Evolutionary conservation across 2,888 invertebrate species (phyloP).

Genomic region (Invenusta paracnida): DNA sequence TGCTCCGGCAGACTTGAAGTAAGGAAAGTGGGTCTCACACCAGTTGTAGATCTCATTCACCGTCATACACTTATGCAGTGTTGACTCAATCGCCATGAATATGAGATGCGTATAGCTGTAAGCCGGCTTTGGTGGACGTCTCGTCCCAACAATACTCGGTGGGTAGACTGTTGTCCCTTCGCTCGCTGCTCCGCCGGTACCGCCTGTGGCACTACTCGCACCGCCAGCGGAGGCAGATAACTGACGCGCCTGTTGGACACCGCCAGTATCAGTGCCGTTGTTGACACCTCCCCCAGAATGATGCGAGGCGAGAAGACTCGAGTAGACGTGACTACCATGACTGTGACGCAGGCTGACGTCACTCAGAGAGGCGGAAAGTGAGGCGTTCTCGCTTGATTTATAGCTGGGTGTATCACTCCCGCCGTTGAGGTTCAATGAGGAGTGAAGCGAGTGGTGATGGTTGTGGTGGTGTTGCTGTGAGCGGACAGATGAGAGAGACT

Average conservation of each 20-base stretch:
- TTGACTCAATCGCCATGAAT: conserved; percentile 43
- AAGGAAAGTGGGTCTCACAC: conserved; percentile 43
- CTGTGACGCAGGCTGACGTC: background rate
- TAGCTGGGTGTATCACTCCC: too few relatives aligned
- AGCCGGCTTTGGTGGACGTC: conserved; percentile 20
- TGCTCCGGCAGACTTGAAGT: conserved; percentile 40
- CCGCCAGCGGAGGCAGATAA: background rate
- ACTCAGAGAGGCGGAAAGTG: background rate
- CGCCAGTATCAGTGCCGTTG: background rate
- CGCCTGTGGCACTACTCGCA: background rate
- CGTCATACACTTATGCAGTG: conserved; percentile 35
- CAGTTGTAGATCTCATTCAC: conserved; percentile 43
- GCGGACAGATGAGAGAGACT: background rate
- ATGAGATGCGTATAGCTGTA: conserved; percentile 42
- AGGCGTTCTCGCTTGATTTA: background rate
- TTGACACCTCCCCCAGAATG: background rate
- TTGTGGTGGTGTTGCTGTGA: background rate
- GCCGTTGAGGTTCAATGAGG: background rate
- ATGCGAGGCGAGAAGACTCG: background rate
- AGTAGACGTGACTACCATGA: background rate
- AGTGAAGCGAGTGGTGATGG: too few relatives aligned
- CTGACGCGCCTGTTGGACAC: background rate
- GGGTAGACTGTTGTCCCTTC: background rate
- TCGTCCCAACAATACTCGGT: background rate
- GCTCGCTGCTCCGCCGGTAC: background rate